Percentiles rank a stretch among this genome's conserved stretches.
These are phyloP conservation scores for Sardinella longiceps DNA, from an alignment of 2,797 vertebrate genomes.

Conservation along the genomic window DNA sequence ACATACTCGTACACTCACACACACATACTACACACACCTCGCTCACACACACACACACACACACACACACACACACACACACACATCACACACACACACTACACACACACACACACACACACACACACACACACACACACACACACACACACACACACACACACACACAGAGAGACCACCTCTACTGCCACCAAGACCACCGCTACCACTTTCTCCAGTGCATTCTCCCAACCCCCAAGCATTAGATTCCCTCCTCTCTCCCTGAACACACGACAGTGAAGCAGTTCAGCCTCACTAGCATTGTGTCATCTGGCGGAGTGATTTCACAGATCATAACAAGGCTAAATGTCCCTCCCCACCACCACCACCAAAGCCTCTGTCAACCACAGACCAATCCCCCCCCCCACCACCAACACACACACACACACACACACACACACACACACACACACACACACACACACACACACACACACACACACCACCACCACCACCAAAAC, in stretches of 20 bases:
- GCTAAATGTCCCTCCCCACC: background rate
- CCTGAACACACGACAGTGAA: no score
- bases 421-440: no score
- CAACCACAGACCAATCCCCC: no score
- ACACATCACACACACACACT: no score
- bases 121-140: background rate
- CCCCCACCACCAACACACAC: no score
- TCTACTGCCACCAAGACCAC: background rate
- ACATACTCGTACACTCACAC: background rate
- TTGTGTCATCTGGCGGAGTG: background rate
- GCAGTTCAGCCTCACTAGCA: no score
- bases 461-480: no score
- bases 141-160: background rate
- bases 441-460: no score
- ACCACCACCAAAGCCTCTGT: background rate
- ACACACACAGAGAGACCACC: background rate
- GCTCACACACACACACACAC: background rate
- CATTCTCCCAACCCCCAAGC: conserved; percentile 1
- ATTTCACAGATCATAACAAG: background rate
- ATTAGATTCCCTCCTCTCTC: background rate
- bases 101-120: no score
- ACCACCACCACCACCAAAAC: background rate
- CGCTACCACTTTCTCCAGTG: background rate
- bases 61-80: background rate
- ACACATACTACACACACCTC: no score